Base-by-base conservation (phyloP, 30 jellyfish, hydroid and myxozoan species). In the Nemopilema nomurai region DNA sequence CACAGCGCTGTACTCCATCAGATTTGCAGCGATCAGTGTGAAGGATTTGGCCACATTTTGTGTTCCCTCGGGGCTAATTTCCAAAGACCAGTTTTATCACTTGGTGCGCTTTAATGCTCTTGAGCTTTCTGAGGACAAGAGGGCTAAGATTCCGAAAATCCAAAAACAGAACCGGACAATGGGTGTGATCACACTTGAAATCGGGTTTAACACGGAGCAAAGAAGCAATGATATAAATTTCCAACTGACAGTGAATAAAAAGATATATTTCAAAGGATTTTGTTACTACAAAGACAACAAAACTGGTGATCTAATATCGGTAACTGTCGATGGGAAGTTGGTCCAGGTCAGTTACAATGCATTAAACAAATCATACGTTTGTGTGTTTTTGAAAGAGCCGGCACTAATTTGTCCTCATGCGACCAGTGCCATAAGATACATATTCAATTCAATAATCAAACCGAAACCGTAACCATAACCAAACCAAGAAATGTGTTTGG, bases 21-120 rank as follows among this genome's bases (percentile, higher is more conserved):
- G 84, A 0, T 74, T 74, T 74, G 70, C 84, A 17, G 22, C 25
- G 1, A 31, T 74, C 22, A 31, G 33, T 1, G 17, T 74, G 27
- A 4, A 74, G 28, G 84, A 17, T 24, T 52, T 74, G 0, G 20
- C 67, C n/a, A 22, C 13, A 28, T 13, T 8, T 52, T 74, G 84
- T 30, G 18, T 50, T 18, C 69, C 84, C 1, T 74, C 84, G 68
- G 30, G 20, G 68, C 16, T 74, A 52, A 21, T 74, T 13, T 30
- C 84, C 31, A 74, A 6, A 41, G 57, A 41, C 13, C 57, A 41
- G 9, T 41, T 41, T 13, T 41, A 41, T 41, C 9, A 41, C 6
- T 41, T 41, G 57, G 57, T 13, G 6, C 57, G 57, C 57, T 41
- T 41, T 6, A 41, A 41, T 3, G 13, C 57, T 41, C 6, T 41